Percentiles rank a stretch among this genome's conserved stretches.
phyloP scores from a whole-genome alignment of 2,888 invertebrate species.

The Ormyrus labotus region DNA sequence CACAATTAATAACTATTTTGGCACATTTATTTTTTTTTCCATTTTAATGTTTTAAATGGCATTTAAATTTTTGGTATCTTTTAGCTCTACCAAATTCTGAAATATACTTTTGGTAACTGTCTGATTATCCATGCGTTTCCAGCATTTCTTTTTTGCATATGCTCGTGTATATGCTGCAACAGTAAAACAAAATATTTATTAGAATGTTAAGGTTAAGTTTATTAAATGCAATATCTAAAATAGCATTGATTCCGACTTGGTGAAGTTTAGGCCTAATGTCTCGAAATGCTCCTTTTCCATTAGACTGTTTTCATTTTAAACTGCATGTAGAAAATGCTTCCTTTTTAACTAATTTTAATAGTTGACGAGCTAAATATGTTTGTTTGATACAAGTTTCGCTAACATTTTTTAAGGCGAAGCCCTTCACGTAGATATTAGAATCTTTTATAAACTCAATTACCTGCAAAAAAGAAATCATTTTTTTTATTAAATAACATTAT shows the following conservation, averaged over 20 bases:
- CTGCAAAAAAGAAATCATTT: not conserved
- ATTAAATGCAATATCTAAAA: not conserved
- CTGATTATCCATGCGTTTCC: not conserved
- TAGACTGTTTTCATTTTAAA: not conserved
- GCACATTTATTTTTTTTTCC: too few species aligned
- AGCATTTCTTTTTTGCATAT: not conserved
- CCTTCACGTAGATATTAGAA: not conserved
- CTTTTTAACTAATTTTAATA: conserved; percentile 2
- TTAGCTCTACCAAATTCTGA: not conserved
- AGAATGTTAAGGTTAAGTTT: not conserved
- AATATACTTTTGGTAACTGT: not conserved
- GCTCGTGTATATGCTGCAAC: not conserved
- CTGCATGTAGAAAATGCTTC: not conserved
- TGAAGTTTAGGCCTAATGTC: not conserved
- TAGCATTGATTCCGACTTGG: not conserved
- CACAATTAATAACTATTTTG: too few species aligned
- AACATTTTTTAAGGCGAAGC: not conserved
- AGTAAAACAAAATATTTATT: not conserved
- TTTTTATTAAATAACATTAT: not conserved
- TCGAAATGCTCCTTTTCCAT: too few species aligned
- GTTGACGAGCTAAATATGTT: not conserved
- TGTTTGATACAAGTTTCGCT: not conserved
- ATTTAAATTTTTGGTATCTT: not conserved
- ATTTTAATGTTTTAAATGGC: not conserved
- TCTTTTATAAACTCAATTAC: not conserved